Evolutionary conservation across 2,888 invertebrate genomes (phyloP), one percentile per base, ranked within the genome.

Genomic region (Acrobeloides nanus): DNA sequence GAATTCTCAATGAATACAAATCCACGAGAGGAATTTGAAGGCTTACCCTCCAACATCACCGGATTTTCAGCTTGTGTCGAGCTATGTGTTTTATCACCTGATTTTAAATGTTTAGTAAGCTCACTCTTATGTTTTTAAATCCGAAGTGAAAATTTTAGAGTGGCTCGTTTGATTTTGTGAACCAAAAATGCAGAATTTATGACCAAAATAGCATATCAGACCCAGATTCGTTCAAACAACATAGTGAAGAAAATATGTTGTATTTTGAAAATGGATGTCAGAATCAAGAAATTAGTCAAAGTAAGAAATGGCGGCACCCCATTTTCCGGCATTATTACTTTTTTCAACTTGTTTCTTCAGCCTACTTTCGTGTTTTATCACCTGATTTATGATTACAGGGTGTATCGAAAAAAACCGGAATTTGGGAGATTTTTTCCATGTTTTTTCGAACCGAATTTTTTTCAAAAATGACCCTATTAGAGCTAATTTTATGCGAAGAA

Each of bases 21-120:
- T 21, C 62, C 71, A 0, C 55, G 57, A n/a, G 71, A 71, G 51
- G 54, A 63, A 31, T 71, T 69, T 40, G 64, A 68, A n/a, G 65
- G 62, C n/a, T 51, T 71, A 17, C 71, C 71, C 17, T 48, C 50
- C n/a, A 62, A 62, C 6, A 56, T 59, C 39, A 63, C 69, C 8
- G 71, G 71, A 24, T 55, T 72, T 43, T 66, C 65, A 15, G 54
- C 62, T n/a, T 71, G 71, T 49, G 55, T 71, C 12, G 71, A 71
- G 43, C 39, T 71, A 25, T 71, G 71, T 40, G 64, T 69, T 4
- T 55, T 72, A 12, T 59, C 65, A 1, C 63, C 53, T 15, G 56
- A 61, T 29, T 71, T 66, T 47, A 53, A 58, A 1, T 71, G 71
- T 49, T 49, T 57, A 48, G 66, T 64, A 38, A 32, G 51, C 37